A percentile compares a stretch with the other conserved stretches of the same genome.
phyloP scores from a whole-genome alignment of 2,113 vertebrate genomes.

The Sapayoa aenigma region DNA sequence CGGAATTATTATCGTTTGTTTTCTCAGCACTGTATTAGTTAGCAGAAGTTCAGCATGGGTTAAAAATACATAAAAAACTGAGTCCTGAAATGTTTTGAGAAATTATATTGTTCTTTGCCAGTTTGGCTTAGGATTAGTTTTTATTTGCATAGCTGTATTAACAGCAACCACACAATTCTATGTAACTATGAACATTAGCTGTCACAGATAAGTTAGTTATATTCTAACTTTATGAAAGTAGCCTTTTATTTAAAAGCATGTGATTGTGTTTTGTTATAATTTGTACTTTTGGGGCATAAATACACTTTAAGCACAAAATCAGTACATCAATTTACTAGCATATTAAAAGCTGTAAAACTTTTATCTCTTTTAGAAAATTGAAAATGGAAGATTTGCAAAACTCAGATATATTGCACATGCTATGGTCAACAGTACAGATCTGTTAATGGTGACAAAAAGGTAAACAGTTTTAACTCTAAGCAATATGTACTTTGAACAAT shows the following conservation, averaged over 20 bases:
- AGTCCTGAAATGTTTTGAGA: background rate
- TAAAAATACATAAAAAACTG: background rate
- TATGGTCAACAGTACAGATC: slow-evolving; percentile 93
- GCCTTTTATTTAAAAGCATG: background rate
- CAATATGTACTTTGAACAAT: background rate
- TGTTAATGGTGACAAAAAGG: slow-evolving; percentile 97
- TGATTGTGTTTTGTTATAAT: background rate
- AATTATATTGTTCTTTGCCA: background rate
- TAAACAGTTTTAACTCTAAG: slow-evolving; percentile 56
- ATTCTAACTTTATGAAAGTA: background rate
- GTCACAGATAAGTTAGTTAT: background rate
- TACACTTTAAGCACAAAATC: background rate
- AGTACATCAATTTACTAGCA: background rate
- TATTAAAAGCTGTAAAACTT: slow-evolving; percentile 27
- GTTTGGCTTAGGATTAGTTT: background rate
- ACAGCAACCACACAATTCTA: background rate
- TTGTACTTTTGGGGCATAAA: background rate
- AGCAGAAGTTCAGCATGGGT: background rate
- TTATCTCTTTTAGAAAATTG: slow-evolving; percentile 86
- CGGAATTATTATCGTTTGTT: background rate
- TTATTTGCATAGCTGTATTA: background rate
- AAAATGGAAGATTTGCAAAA: slow-evolving; percentile 97
- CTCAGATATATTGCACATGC: slow-evolving; percentile 94
- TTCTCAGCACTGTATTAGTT: background rate
- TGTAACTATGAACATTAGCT: background rate